phyloP scores from a whole-genome alignment of 2,888 invertebrate species.

The Drosophila antonietae region DNA sequence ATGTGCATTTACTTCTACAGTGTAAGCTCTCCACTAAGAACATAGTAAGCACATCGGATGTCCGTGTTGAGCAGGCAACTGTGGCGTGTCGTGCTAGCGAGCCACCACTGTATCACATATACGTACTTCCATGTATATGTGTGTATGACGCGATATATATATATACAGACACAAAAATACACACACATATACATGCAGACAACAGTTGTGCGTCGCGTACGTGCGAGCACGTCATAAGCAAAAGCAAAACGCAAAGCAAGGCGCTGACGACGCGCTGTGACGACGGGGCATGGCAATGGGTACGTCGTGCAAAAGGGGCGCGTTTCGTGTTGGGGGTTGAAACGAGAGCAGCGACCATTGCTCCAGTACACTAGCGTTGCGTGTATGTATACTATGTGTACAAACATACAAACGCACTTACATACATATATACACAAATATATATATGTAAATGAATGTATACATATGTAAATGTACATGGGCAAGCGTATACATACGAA shows the following conservation, averaged over 20 bases:
- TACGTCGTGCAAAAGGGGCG: constrained; percentile 63
- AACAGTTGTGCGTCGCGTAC: constrained; percentile 64
- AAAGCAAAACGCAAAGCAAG: constrained; percentile 56
- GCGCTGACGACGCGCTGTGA: constrained; percentile 47
- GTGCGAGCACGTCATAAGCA: constrained; percentile 76
- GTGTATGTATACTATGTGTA: constrained; percentile 54
- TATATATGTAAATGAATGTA: constrained; percentile 15
- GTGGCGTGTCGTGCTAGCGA: constrained; percentile 13
- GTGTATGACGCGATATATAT: constrained; percentile 44
- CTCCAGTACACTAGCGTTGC: constrained; percentile 49
- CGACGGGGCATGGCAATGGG: constrained; percentile 36
- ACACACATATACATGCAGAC: constrained; percentile 28
- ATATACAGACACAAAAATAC: constrained; percentile 11
- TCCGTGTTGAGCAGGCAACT: constrained; percentile 2
- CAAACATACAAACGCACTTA: neutral
- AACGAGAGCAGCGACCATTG: constrained; percentile 57
- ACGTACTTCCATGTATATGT: constrained; percentile 6
- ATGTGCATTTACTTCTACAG: constrained; percentile 39
- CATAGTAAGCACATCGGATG: neutral
- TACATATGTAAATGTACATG: constrained; percentile 22
- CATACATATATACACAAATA: neutral
- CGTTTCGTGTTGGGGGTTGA: constrained; percentile 67
- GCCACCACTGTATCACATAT: constrained; percentile 26
- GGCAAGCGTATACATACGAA: constrained; percentile 48
- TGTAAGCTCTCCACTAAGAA: constrained; percentile 21